A percentile compares a stretch with the other conserved stretches of the same genome.
phyloP scores from a whole-genome alignment of 2,888 invertebrate species.

The Synanthedon andrenaeformis region DNA sequence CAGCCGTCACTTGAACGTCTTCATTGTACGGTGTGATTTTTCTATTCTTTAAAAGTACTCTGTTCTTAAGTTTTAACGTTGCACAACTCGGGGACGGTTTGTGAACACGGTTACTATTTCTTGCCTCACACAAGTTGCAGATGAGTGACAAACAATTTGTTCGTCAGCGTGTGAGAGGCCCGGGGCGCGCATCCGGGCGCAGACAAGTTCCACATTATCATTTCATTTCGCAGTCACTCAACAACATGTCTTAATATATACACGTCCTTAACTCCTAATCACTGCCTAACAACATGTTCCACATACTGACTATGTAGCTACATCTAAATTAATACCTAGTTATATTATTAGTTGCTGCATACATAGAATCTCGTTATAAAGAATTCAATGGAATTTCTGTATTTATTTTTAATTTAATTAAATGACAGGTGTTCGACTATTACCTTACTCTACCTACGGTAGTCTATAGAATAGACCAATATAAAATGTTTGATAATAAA shows the following conservation, averaged over 20 bases:
- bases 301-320: background rate
- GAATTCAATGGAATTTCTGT: too few relatives aligned
- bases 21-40: slow-evolving; percentile 5
- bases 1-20: slow-evolving; percentile 10
- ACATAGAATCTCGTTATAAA: too few relatives aligned
- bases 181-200: slow-evolving; percentile 4
- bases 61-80: background rate
- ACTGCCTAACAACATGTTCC: background rate
- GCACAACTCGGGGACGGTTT: slow-evolving; percentile 19
- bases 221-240: slow-evolving; percentile 2
- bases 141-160: slow-evolving; percentile 42
- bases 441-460: too few relatives aligned
- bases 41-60: too few relatives aligned
- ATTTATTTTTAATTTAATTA: too few relatives aligned
- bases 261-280: background rate
- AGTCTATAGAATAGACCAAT: too few relatives aligned
- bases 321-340: background rate
- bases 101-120: slow-evolving; percentile 18
- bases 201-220: slow-evolving; percentile 4
- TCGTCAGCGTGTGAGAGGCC: slow-evolving; percentile 17
- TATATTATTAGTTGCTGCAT: background rate
- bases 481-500: too few relatives aligned
- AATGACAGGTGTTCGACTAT: too few relatives aligned
- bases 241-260: background rate
- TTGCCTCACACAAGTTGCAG: slow-evolving; percentile 8